A percentile compares a stretch with the other conserved stretches of the same genome.
Conservation (phyloP, 2,888 invertebrate genomes). For the Lymantria monacha region DNA sequence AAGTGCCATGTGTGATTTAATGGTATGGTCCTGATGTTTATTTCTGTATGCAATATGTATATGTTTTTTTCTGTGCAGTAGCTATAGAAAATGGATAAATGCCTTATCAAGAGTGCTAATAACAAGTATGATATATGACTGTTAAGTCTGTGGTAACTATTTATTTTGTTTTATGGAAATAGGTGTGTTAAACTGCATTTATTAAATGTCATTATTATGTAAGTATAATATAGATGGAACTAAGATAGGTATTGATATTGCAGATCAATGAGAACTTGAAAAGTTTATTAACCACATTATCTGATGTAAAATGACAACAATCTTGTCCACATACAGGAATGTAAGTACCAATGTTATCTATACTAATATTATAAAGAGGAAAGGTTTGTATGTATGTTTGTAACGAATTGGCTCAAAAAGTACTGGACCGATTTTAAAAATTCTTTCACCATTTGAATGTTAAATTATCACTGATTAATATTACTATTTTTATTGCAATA, state of each 20-base stretch:
- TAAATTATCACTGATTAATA: too few species aligned
- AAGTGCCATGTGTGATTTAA: conserved; percentile 47
- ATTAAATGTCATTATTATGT: conserved; percentile 2
- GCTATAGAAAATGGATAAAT: conserved; percentile 42
- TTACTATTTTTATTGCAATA: too few species aligned
- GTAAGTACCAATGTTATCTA: neutral
- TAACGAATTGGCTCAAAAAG: too few species aligned
- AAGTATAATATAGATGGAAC: neutral
- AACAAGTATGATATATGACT: conserved; percentile 40
- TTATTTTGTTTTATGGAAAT: conserved; percentile 13
- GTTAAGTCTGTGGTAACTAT: conserved; percentile 38
- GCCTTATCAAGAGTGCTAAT: conserved; percentile 51
- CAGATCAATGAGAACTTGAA: conserved; percentile 4
- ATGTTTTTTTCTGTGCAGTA: conserved; percentile 48
- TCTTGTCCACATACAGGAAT: neutral
- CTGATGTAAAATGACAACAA: neutral
- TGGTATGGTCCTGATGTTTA: conserved; percentile 32
- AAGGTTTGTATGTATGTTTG: too few species aligned
- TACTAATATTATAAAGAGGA: too few species aligned
- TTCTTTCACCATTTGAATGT: too few species aligned
- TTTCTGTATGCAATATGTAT: conserved; percentile 32
- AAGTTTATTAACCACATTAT: neutral
- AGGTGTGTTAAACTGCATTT: conserved; percentile 4
- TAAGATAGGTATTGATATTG: neutral
- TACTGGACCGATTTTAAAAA: too few species aligned